Conservation (phyloP, 2,888 invertebrate species). For the Pharmacophagus antenor region DNA sequence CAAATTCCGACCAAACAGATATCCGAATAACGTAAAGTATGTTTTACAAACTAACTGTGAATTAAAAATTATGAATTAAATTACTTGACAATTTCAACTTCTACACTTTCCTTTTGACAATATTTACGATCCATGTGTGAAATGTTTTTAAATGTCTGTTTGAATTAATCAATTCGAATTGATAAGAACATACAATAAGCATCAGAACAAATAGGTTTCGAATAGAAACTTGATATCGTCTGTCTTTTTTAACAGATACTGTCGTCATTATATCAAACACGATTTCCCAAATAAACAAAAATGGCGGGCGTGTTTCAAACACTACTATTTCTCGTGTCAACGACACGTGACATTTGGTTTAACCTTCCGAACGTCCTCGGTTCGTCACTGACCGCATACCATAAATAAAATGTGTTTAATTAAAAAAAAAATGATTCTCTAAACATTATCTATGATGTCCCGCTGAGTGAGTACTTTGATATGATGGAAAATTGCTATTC, state of each 20-base stretch:
- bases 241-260: background rate
- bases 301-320: conserved; percentile 13
- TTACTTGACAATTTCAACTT: too few species aligned
- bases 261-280: background rate
- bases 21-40: background rate
- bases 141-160: background rate
- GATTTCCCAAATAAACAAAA: conserved; percentile 14
- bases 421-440: conserved; percentile 2
- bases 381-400: conserved; percentile 6
- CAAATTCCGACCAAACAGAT: background rate
- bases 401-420: background rate
- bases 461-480: background rate
- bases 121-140: background rate
- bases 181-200: too few species aligned
- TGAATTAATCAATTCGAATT: background rate
- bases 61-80: too few species aligned
- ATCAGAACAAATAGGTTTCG: background rate
- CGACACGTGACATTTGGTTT: conserved; percentile 36
- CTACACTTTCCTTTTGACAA: too few species aligned
- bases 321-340: conserved; percentile 34
- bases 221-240: background rate
- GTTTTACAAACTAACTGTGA: too few species aligned
- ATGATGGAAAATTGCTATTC: conserved; percentile 12
- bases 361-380: conserved; percentile 29
- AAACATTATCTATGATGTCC: conserved; percentile 8